These are phyloP conservation scores for Slavum lentiscoides DNA, from an alignment of 2,888 invertebrate genomes.

Conservation along the genomic window DNA sequence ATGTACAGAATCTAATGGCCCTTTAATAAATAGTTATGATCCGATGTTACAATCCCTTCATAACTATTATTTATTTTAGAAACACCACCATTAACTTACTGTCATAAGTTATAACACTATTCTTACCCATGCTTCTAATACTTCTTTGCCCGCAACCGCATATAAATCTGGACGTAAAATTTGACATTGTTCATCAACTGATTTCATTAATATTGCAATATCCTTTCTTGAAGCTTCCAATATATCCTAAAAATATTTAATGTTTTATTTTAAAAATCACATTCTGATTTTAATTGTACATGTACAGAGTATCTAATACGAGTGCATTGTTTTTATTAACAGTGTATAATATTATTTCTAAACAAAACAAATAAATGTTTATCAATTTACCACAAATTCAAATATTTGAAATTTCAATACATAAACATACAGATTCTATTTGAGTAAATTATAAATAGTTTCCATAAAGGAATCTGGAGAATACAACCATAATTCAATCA, in stretches of 20 bases:
- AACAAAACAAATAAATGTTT: too few species aligned
- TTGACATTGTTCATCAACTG: conserved; percentile 23
- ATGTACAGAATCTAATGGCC: not conserved
- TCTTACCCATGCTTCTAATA: conserved; percentile 26
- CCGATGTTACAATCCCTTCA: not conserved
- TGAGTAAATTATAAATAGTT: too few species aligned
- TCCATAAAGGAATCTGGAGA: too few species aligned
- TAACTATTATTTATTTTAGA: not conserved
- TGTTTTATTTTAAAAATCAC: not conserved
- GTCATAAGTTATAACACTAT: not conserved
- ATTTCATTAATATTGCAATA: conserved; percentile 1
- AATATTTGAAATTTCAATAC: too few species aligned
- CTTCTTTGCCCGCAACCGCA: not conserved
- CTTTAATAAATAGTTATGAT: not conserved
- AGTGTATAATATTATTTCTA: too few species aligned
- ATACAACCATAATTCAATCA: too few species aligned
- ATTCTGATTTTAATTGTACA: not conserved
- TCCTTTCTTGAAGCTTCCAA: conserved; percentile 37
- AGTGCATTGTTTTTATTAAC: too few species aligned
- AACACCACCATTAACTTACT: not conserved
- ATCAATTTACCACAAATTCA: too few species aligned
- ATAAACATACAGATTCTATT: too few species aligned
- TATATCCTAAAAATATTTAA: conserved; percentile 28
- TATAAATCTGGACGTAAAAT: conserved; percentile 35
- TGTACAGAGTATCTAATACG: not conserved